phyloP scores from a whole-genome alignment of 2,113 vertebrate genomes.

The Apodemus sylvaticus region DNA sequence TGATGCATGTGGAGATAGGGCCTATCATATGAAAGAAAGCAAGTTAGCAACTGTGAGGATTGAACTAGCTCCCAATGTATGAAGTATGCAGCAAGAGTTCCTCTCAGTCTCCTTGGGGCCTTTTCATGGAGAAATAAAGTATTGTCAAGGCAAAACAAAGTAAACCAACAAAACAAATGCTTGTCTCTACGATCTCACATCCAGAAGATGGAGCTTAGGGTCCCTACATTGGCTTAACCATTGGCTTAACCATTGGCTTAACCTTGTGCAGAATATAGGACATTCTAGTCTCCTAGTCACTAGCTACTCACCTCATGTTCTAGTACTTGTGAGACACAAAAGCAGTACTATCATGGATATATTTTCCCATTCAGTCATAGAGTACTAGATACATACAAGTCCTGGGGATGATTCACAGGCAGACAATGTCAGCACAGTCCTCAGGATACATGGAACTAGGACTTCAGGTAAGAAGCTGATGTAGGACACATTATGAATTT shows the following conservation, averaged over 20 bases:
- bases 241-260: background rate
- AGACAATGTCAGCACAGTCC: background rate
- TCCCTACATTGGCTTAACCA: background rate
- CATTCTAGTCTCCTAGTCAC: background rate
- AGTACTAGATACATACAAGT: background rate
- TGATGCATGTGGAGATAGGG: background rate
- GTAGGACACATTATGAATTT: background rate
- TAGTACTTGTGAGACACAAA: background rate
- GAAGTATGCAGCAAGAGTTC: background rate
- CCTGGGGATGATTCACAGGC: background rate
- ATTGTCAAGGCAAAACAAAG: background rate
- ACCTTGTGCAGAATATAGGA: background rate
- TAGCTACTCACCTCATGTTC: background rate
- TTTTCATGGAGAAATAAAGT: background rate
- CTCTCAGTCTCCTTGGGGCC: background rate
- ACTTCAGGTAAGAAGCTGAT: background rate
- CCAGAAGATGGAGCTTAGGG: background rate
- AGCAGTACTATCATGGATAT: no score
- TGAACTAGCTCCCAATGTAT: background rate
- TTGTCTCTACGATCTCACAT: background rate
- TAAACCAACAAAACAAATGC: background rate
- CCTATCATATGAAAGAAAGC: background rate
- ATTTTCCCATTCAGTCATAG: background rate
- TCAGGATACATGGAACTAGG: background rate
- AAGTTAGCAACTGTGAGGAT: background rate